phyloP scores from a whole-genome alignment of 2,797 vertebrate genomes.

The Nyctibius grandis region DNA sequence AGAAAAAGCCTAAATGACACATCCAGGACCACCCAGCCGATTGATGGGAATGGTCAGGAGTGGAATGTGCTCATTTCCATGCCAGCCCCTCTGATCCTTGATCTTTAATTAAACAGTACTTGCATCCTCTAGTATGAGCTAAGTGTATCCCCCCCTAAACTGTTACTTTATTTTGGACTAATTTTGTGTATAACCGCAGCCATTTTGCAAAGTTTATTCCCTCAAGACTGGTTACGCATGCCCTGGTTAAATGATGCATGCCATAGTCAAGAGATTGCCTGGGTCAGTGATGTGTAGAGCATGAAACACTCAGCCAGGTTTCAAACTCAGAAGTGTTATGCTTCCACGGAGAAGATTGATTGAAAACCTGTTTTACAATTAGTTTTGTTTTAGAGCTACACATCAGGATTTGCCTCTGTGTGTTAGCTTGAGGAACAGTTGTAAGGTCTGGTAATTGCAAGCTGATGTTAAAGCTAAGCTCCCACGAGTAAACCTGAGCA shows the following conservation, averaged over 20 bases:
- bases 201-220: neutral
- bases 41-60: neutral
- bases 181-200: neutral
- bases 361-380: neutral
- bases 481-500: neutral
- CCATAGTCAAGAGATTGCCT: neutral
- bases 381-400: neutral
- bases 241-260: neutral
- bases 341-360: neutral
- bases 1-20: neutral
- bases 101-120: neutral
- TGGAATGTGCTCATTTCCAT: neutral
- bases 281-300: neutral
- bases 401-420: rapidly evolving
- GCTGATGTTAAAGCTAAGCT: neutral
- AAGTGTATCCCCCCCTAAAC: neutral
- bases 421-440: neutral
- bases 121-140: neutral
- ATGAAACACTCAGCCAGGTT: neutral
- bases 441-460: neutral
- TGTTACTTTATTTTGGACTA: neutral
- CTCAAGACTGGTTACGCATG: neutral
- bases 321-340: neutral
- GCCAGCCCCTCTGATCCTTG: neutral
- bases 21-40: neutral